Percentiles rank a stretch among this genome's conserved stretches.
phyloP scores from a whole-genome alignment of 2,797 vertebrate genomes.

The Esox masquinongy region DNA sequence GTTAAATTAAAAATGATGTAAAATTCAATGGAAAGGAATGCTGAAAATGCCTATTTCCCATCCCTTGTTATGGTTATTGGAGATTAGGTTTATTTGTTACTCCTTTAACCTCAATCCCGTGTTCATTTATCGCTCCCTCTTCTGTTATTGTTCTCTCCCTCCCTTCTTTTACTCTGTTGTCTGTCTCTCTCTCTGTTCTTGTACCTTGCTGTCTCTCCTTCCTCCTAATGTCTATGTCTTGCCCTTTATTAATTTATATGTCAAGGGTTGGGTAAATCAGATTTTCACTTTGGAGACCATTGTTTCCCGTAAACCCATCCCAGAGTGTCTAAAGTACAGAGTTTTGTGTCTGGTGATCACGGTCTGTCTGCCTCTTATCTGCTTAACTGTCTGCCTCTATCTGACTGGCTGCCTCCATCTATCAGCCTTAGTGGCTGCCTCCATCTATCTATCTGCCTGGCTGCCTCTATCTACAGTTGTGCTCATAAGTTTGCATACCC shows the following conservation, averaged over 20 bases:
- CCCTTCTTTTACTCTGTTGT: not conserved
- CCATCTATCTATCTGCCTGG: no score
- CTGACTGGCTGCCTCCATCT: not conserved
- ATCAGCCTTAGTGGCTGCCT: no score
- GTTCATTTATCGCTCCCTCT: constrained; percentile 12
- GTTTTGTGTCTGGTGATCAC: not conserved
- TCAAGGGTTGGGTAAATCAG: not conserved
- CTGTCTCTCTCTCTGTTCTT: no score
- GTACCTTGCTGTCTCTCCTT: no score
- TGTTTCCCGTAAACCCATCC: no score
- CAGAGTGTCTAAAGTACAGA: not conserved
- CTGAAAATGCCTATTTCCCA: constrained; percentile 16
- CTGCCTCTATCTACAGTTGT: no score
- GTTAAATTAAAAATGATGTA: not conserved
- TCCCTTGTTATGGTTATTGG: constrained; percentile 11
- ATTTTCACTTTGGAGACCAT: not conserved
- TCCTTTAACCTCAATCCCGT: not conserved
- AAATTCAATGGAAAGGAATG: constrained; percentile 40
- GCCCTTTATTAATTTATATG: not conserved
- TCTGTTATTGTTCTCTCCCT: constrained; percentile 11
- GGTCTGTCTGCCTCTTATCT: not conserved
- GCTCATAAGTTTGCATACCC: no score
- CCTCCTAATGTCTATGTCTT: not conserved
- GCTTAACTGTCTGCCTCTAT: not conserved
- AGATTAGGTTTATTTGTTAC: not conserved